Evolutionary conservation across 2,113 vertebrate genomes (phyloP).

Genomic region (Oreamnos americanus): DNA sequence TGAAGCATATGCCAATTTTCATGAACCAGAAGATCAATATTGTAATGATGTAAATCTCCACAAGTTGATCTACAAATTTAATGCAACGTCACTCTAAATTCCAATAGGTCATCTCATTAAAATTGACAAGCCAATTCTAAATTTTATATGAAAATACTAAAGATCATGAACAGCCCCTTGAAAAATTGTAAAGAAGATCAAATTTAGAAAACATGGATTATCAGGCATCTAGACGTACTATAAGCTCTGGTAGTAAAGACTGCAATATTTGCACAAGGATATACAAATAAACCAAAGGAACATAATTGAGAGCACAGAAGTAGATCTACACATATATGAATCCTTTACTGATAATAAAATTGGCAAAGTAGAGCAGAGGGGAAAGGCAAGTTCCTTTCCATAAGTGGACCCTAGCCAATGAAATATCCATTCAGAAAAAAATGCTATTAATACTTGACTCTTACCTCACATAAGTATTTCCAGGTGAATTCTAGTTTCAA

Average conservation of each 20-base stretch:
- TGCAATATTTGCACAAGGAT: neutral
- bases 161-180: neutral
- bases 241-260: neutral
- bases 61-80: neutral
- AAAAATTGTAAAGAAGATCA: neutral
- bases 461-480: neutral
- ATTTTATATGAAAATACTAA: conserved; percentile 6
- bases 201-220: neutral
- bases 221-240: neutral
- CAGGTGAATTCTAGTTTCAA: neutral
- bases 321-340: neutral
- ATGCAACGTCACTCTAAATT: neutral
- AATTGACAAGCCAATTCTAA: neutral
- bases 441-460: neutral
- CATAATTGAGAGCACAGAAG: neutral
- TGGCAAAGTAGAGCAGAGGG: neutral
- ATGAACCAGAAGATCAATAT: neutral
- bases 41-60: neutral
- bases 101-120: neutral
- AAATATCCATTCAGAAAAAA: neutral
- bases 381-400: neutral
- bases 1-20: neutral
- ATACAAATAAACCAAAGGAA: neutral
- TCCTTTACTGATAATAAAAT: neutral
- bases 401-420: neutral